Conservation (phyloP, 2,797 vertebrate genomes). For the Epinephelus awoara region DNA sequence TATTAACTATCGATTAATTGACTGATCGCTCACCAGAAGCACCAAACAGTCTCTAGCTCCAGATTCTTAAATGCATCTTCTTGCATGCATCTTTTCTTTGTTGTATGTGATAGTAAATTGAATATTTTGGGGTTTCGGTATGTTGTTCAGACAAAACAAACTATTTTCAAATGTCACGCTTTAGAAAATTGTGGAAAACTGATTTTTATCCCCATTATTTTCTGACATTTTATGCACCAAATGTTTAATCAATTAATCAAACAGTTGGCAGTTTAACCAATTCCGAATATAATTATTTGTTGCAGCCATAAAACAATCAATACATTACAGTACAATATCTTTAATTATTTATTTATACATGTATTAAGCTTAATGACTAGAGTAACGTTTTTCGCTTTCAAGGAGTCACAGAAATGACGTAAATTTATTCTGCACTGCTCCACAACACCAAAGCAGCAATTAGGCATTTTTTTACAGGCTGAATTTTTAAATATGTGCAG, state of each 20-base stretch:
- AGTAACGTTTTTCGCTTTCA: too few relatives aligned
- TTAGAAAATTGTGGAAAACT: not conserved
- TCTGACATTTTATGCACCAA: not conserved
- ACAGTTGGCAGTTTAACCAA: too few relatives aligned
- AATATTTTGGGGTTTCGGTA: not conserved
- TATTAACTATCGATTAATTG: not conserved
- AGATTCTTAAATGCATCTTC: not conserved
- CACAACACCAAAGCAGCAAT: not conserved
- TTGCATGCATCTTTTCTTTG: not conserved
- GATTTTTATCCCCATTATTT: too few relatives aligned
- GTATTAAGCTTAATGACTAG: too few relatives aligned
- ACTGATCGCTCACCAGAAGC: not conserved
- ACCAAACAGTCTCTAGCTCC: too few relatives aligned
- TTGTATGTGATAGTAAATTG: not conserved
- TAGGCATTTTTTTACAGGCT: not conserved
- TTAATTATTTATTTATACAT: too few relatives aligned
- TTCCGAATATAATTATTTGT: not conserved
- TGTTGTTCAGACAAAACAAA: not conserved
- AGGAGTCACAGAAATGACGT: not conserved
- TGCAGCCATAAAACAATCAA: not conserved
- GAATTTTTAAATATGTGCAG: not conserved
- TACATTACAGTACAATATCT: too few relatives aligned
- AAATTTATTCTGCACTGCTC: not conserved
- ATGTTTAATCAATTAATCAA: not conserved
- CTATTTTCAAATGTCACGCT: not conserved